Base-by-base conservation (phyloP, 2,797 vertebrate species). In the Amphiprion clarkii region DNA sequence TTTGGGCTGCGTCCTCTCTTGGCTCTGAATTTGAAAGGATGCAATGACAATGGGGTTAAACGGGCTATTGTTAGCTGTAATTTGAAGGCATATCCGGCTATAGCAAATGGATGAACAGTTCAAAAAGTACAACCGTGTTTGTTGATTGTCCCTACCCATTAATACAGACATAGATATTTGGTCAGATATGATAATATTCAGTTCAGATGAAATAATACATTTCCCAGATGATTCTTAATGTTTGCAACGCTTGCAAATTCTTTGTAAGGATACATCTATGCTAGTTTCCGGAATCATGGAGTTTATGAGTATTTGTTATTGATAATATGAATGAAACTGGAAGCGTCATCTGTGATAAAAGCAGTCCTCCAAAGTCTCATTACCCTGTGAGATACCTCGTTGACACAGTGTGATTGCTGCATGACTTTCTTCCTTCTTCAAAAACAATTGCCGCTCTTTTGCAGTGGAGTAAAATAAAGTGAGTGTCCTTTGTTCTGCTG, bases 401-500 rank as follows among this genome's bases (percentile, higher is more conserved):
- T 29, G 6, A 57, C 21, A 51, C 53, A 21, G 9, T 40, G n/a
- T 6, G 1, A 25, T 16, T 23, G 5, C n/a, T 53, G 48, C 48
- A 49, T 55, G 0, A 19, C 57, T 55, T 57, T 44, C 51, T 48
- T 48, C 7, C n/a, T 21, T 49, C 2, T n/a, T 17, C 8, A 36
- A 36, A 36, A 36, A 42, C 14, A 42, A 42, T 0, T 1, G 33
- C 9, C 33, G 8, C 6, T n/a, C 44, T 48, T 48, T 7, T 42
- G 40, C 13, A 42, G 7, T 36, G 33, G 7, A 36, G 7, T 36
- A 36, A 36, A 33, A 8, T 19, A 17, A 16, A 48, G 5, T 49
- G 29, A 4, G 5, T 1, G 19, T 71, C 83, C 66, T 87, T 90
- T 91, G 85, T 92, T 83, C 52, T 60, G 49, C 3, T 64, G 67